Evolutionary conservation across 2,888 invertebrate species (phyloP).

Genomic region (Sminthurides aquaticus): DNA sequence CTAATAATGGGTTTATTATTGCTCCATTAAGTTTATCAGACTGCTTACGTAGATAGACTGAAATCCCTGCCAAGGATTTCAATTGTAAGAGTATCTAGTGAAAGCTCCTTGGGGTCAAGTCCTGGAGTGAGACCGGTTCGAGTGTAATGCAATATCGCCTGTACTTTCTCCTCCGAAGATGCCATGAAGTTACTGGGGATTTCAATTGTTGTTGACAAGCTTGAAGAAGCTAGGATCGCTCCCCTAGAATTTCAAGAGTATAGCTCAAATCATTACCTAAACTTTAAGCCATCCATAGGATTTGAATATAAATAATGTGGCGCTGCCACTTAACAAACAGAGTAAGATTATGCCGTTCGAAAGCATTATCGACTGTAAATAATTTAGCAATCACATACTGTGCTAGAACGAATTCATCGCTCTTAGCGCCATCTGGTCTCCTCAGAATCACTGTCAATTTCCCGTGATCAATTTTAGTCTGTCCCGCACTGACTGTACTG

Average conservation of each 20-base stretch:
- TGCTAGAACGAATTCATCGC: slow-evolving; percentile 24
- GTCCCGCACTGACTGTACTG: slow-evolving; percentile 24
- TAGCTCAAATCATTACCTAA: too few species aligned
- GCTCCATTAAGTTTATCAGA: too few species aligned
- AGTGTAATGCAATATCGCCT: slow-evolving; percentile 28
- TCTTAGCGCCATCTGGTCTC: slow-evolving; percentile 26
- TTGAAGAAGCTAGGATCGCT: slow-evolving; percentile 26
- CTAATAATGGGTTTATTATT: too few species aligned
- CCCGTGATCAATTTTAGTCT: slow-evolving; percentile 29
- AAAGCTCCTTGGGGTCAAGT: slow-evolving; percentile 32
- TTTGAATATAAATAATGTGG: too few species aligned
- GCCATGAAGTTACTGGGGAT: slow-evolving; percentile 34
- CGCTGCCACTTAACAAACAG: too few species aligned
- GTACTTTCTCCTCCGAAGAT: slow-evolving; percentile 21
- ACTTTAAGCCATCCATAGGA: too few species aligned
- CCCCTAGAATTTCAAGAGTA: slow-evolving; percentile 19
- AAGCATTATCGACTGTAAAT: too few species aligned
- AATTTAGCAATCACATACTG: slow-evolving; percentile 16
- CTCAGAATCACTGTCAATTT: slow-evolving; percentile 28
- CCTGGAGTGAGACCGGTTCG: slow-evolving; percentile 37
- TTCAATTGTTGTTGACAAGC: slow-evolving; percentile 32
- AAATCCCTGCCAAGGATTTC: slow-evolving; percentile 32
- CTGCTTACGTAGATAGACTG: too few species aligned
- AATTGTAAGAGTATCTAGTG: slow-evolving; percentile 28
- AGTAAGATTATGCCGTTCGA: too few species aligned